phyloP scores from a whole-genome alignment of 2,797 vertebrate species.

The Triplophysa yarkandensis region DNA sequence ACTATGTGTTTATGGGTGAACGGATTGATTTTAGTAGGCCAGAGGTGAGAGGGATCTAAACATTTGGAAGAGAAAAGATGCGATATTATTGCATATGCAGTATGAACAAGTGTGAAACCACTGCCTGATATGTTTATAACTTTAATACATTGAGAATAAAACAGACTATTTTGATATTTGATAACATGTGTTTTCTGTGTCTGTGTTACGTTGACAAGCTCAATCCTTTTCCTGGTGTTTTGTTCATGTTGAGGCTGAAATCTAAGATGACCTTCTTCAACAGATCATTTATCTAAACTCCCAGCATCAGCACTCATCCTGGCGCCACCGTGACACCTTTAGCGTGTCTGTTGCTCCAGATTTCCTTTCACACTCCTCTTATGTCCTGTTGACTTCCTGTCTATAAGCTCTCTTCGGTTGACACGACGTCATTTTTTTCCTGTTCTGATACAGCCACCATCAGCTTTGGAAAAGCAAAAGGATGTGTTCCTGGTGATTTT shows the following conservation, averaged over 20 bases:
- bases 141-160: conserved; percentile 83
- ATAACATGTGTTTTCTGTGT: conserved; percentile 37
- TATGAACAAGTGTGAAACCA: conserved; percentile 76
- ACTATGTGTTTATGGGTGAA: conserved; percentile 43
- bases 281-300: conserved; percentile 4
- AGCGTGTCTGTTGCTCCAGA: conserved; percentile 17
- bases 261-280: conserved; percentile 1
- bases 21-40: conserved; percentile 25
- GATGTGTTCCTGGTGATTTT: not conserved
- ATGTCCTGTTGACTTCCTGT: conserved; percentile 56
- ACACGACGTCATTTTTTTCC: conserved; percentile 33
- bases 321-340: conserved; percentile 33
- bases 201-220: not conserved
- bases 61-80: conserved; percentile 56
- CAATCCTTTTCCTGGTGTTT: not conserved
- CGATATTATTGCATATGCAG: conserved; percentile 60
- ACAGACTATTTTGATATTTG: conserved; percentile 79
- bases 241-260: not conserved
- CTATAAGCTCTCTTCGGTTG: conserved; percentile 26
- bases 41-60: conserved; percentile 44
- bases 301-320: conserved; percentile 16
- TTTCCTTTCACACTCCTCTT: conserved; percentile 48
- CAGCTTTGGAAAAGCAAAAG: not conserved
- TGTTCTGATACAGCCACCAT: conserved; percentile 17
- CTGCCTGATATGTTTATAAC: conserved; percentile 82